Evolutionary conservation across 2,113 vertebrate genomes (phyloP), one percentile per base, ranked within the genome.

Genomic region (Synodontis membranacea): DNA sequence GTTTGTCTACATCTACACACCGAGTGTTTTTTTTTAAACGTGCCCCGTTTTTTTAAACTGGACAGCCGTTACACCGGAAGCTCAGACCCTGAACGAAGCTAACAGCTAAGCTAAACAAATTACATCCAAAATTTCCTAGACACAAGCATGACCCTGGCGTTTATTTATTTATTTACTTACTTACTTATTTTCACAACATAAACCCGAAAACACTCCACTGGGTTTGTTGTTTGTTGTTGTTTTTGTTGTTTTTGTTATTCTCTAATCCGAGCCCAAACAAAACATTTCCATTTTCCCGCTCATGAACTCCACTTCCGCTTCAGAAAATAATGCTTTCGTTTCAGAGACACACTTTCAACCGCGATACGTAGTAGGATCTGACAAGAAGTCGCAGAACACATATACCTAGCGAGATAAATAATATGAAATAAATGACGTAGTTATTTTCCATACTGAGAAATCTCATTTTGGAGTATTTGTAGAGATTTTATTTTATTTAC

Each of bases 231-330:
- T n/a, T n/a, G n/a, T n/a, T n/a, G n/a, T n/a, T n/a, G n/a, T n/a
- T n/a, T n/a, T n/a, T n/a, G n/a, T n/a, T n/a, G n/a, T 25, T 56
- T 75, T 34, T 4, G 8, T 37, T 17, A 28, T 42, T 78, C 31
- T 76, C 25, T 81, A 88, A 81, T 68, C 34, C 58, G 28, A 12
- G 34, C 23, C 64, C 39, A 56, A 86, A 76, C 48, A 68, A 60
- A 42, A 84, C 25, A 21, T 81, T 90, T 92, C 82, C 68, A 91
- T 75, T 91, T 92, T 92, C 91, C 91, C 91, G 91, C 91, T 89
- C 86, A 56, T 44, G 7, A 58, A 1, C 1, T 58, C 34, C 54
- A 80, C 52, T 58, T 80, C 78, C 78, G 28, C 72, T 5, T 0
- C 19, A 28, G 21, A 25, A 3, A 1, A 52, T 0, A n/a, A 11